phyloP scores from a whole-genome alignment of 2,797 vertebrate genomes.

The Diplodus sargus region DNA sequence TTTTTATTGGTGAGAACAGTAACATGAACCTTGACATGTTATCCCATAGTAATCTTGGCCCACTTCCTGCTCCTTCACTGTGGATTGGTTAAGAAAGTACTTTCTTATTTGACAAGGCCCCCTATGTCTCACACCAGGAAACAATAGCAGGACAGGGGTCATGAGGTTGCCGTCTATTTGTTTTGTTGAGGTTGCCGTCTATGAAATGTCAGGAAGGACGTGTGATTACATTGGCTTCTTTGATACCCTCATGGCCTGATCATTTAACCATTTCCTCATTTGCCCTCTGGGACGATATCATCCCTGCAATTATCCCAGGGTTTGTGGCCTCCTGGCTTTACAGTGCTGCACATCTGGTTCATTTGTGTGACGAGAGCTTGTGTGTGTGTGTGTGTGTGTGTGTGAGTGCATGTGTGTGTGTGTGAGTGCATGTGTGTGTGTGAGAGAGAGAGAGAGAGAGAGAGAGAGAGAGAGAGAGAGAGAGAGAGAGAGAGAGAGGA shows the following conservation, averaged over 20 bases:
- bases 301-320: constrained; percentile 56
- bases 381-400: constrained; percentile 38
- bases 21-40: constrained; percentile 37
- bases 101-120: constrained; percentile 25
- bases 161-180: constrained; percentile 26
- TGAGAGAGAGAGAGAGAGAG: no score
- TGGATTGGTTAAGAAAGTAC: constrained; percentile 36
- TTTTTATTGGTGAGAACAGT: constrained; percentile 33
- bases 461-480: no score
- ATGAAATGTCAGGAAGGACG: constrained; percentile 31
- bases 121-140: constrained; percentile 47
- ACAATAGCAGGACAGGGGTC: constrained; percentile 53
- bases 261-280: constrained; percentile 63
- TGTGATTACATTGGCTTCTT: constrained; percentile 36
- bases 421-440: constrained; percentile 33
- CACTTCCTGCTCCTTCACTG: constrained; percentile 37
- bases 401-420: background rate
- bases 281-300: constrained; percentile 53
- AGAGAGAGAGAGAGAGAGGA: no score
- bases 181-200: constrained; percentile 14
- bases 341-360: constrained; percentile 68
- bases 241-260: constrained; percentile 51
- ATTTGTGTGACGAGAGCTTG: constrained; percentile 37
- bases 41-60: constrained; percentile 18
- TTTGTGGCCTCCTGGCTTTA: constrained; percentile 50